These are phyloP conservation scores for Tetramorium simillimum DNA, from an alignment of 1,140 invertebrate genomes.

Conservation along the genomic window DNA sequence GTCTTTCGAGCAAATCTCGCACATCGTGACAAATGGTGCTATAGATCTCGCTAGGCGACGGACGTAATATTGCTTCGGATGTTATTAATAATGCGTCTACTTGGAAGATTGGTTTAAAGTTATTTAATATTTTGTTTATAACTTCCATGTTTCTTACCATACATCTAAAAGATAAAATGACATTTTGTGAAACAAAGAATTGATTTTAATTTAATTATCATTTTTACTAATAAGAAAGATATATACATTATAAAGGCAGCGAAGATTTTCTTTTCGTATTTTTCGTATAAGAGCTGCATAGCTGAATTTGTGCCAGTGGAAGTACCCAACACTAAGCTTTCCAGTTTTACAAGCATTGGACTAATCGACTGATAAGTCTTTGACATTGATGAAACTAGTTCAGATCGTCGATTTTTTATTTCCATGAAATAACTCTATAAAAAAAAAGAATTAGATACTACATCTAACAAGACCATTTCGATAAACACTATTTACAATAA, in stretches of 20 bases:
- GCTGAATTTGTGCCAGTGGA: conserved; percentile 87
- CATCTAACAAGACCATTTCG: background rate
- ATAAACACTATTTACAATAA: conserved; percentile 4
- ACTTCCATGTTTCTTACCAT: conserved; percentile 90
- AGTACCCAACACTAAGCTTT: conserved; percentile 90
- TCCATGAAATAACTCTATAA: conserved; percentile 89
- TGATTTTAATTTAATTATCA: background rate
- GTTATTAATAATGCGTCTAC: conserved; percentile 90
- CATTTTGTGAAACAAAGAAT: background rate
- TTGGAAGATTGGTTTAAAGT: conserved; percentile 89
- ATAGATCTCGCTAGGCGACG: conserved; percentile 90
- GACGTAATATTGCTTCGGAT: conserved; percentile 91
- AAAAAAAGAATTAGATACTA: conserved; percentile 26
- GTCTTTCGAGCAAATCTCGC: conserved; percentile 88
- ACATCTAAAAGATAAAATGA: conserved; percentile 81
- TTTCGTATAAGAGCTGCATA: conserved; percentile 89
- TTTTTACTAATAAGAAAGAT: background rate
- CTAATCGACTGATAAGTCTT: conserved; percentile 90
- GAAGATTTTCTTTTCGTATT: conserved; percentile 91
- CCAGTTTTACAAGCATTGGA: conserved; percentile 93
- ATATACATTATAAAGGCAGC: conserved; percentile 85
- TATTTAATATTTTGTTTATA: conserved; percentile 88
- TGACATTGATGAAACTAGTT: conserved; percentile 88
- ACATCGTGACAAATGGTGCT: conserved; percentile 89
- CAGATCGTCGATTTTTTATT: conserved; percentile 89